phyloP scores from a whole-genome alignment of 2,888 invertebrate genomes.

The Lepetodrilus schrolli region DNA sequence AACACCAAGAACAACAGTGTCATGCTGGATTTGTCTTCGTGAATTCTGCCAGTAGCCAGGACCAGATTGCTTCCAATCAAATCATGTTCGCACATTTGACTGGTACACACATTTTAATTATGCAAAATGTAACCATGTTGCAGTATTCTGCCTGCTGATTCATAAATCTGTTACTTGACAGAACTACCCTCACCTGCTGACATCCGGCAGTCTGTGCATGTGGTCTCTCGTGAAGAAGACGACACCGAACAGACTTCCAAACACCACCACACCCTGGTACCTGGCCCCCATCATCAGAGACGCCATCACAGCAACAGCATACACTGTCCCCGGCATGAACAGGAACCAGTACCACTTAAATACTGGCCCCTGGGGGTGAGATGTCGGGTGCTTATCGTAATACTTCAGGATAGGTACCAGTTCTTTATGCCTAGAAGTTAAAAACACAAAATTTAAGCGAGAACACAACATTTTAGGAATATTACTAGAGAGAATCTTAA shows the following conservation, averaged over 20 bases:
- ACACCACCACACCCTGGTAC: slow-evolving; percentile 55
- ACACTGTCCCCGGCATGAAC: slow-evolving; percentile 56
- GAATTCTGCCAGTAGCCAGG: no score
- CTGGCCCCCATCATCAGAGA: slow-evolving; percentile 38
- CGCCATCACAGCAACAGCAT: slow-evolving; percentile 43
- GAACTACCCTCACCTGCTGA: slow-evolving; percentile 67
- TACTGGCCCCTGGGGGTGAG: slow-evolving; percentile 47
- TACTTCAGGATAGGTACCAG: slow-evolving; percentile 49
- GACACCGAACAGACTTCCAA: slow-evolving; percentile 46
- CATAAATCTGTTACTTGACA: no score
- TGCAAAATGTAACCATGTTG: no score
- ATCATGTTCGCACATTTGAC: no score
- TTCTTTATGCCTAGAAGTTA: slow-evolving; percentile 54
- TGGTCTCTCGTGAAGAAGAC: slow-evolving; percentile 41
- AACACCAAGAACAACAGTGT: no score
- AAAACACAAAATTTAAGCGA: not conserved
- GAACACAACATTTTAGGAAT: no score
- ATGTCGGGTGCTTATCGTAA: slow-evolving; percentile 35
- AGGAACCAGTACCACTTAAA: slow-evolving; percentile 64
- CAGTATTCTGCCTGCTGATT: no score
- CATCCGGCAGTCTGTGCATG: slow-evolving; percentile 63
- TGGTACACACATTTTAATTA: no score
- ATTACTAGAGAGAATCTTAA: no score
- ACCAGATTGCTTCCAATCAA: no score
- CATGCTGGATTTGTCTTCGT: no score